Evolutionary conservation across 2,888 invertebrate species (phyloP).

Genomic region (Strigamia transsilvanica): DNA sequence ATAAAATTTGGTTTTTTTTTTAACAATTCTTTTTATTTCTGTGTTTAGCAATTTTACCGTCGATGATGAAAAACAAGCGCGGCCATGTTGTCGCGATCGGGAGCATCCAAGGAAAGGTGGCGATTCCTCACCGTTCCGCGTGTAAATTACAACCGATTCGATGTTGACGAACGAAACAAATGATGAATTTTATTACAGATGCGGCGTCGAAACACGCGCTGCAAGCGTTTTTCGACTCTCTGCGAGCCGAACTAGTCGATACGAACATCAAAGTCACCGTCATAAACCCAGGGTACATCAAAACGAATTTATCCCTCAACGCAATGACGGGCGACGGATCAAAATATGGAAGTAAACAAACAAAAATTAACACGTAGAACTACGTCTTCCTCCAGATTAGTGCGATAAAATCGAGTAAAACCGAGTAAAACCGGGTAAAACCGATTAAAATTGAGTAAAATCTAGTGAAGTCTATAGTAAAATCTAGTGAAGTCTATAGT

Average conservation of each 20-base stretch:
- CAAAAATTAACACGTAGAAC: too few relatives aligned
- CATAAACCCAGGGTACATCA: conserved; percentile 89
- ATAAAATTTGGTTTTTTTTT: too few relatives aligned
- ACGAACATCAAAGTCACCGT: conserved; percentile 83
- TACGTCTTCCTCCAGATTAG: too few relatives aligned
- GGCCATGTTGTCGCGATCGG: conserved; percentile 90
- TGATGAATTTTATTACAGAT: conserved; percentile 65
- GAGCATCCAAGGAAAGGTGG: conserved; percentile 91
- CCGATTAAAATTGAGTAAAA: too few relatives aligned
- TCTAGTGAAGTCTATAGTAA: too few relatives aligned
- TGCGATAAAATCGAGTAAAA: too few relatives aligned
- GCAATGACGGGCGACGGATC: conserved; percentile 85
- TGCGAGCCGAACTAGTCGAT: conserved; percentile 84
- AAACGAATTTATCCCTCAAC: conserved; percentile 90
- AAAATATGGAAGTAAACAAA: conserved; percentile 74
- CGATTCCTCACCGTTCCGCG: conserved; percentile 77
- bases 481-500: too few relatives aligned
- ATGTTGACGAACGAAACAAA: not conserved
- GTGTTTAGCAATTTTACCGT: conserved; percentile 78
- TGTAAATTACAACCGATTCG: conserved; percentile 62
- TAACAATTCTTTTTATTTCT: conserved; percentile 46
- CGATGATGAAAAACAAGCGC: conserved; percentile 77
- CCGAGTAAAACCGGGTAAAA: too few relatives aligned
- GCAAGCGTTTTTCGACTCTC: conserved; percentile 90
- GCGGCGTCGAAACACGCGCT: conserved; percentile 93